Base-by-base conservation (phyloP, 2,888 invertebrate species). In the Glomeris marginata region DNA sequence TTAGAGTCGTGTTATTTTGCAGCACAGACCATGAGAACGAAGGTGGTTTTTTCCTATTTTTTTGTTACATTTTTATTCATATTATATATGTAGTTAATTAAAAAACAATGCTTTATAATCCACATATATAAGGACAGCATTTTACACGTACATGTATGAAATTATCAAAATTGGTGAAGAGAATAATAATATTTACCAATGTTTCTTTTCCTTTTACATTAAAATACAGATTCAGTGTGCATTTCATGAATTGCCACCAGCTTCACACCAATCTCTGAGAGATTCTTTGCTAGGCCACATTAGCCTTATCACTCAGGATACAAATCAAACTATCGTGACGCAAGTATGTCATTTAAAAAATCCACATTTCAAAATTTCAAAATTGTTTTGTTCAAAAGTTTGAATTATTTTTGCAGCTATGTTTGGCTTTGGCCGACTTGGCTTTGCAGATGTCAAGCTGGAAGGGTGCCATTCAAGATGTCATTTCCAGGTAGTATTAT, bases 11-110 rank as follows among this genome's bases (percentile, higher is more conserved):
- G 92, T 68, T 95, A 94, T 65, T 97, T 98, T 72, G 97, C 94
- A 44, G 94, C 97, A 11, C 97, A 97, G 68, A 98, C 97, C 1
- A 88, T 98, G 83, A 76, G 95, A 60, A 84, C 86, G 22, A 97
- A 97, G 74, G 90, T 58, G 50, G 15, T n/a, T 35, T 15, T n/a
- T 42, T 51, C 15, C 33, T n/a, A n/a, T n/a, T n/a, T n/a, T n/a
- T n/a, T n/a, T 44, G 28, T 28, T 28, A 13, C 5, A 22, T 20
- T 38, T 2, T n/a, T 38, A 2, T 15, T 18, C 11, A 52, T 47
- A 16, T 41, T 2, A 41, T 41, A n/a, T 2, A 10, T 21, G n/a
- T 51, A 44, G 8, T 1, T 45, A 15, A 37, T 38, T 15, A 15
- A 15, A 28, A 4, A 35, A 35, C 11, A 35, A 36, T 35, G 15